Evolutionary conservation across 2,797 vertebrate species (phyloP).

Genomic region (Leuciscus waleckii): DNA sequence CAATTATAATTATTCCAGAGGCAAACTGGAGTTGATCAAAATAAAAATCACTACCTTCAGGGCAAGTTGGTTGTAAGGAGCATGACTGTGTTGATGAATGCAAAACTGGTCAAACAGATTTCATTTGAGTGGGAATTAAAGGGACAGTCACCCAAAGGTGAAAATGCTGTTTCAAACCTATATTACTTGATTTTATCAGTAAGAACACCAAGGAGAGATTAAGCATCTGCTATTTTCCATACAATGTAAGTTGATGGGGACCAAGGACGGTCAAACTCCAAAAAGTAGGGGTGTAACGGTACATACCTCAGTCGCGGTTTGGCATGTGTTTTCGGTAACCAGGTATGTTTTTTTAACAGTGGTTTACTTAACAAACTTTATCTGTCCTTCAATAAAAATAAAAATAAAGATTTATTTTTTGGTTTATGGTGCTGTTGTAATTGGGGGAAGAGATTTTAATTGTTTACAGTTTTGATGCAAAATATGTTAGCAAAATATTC

Average conservation of each 20-base stretch:
- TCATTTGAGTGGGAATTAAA: background rate
- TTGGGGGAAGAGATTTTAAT: background rate
- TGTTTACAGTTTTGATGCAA: background rate
- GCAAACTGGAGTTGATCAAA: constrained; percentile 58
- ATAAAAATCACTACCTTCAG: constrained; percentile 52
- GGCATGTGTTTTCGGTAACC: background rate
- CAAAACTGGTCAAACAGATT: background rate
- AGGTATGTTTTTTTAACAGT: background rate
- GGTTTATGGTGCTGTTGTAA: background rate
- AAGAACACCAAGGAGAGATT: background rate
- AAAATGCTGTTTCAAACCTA: background rate
- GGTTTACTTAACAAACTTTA: background rate
- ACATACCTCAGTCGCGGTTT: background rate
- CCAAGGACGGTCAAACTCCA: background rate
- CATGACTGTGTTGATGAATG: constrained; percentile 9
- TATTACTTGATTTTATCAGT: background rate
- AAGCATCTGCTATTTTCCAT: background rate
- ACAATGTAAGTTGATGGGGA: background rate
- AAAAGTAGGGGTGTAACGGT: background rate
- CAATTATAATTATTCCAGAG: constrained; percentile 66
- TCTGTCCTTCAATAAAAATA: background rate
- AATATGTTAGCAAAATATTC: background rate
- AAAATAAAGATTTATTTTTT: background rate
- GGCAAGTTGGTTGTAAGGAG: constrained; percentile 45
- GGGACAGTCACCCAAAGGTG: background rate